These are phyloP conservation scores for Pseudanteris insignis DNA, from an alignment of 2,888 invertebrate species.

Conservation along the genomic window DNA sequence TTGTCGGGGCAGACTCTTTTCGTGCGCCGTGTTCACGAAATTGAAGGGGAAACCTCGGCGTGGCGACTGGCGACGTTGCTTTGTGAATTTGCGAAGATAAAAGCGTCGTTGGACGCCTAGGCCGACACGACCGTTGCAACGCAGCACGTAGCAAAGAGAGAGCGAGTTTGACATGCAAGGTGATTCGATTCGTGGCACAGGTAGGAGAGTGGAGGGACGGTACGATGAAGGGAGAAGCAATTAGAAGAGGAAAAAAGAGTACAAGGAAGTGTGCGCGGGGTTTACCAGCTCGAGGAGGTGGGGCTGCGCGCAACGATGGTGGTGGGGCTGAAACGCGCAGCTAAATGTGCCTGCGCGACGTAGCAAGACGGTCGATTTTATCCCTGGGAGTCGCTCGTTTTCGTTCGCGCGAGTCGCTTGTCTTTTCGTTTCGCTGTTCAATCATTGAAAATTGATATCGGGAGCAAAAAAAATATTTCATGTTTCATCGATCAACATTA, in stretches of 20 bases:
- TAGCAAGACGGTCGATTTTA: slow-evolving; percentile 22
- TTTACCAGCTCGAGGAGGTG: too few species aligned
- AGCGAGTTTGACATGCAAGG: slow-evolving; percentile 43
- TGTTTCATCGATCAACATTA: too few species aligned
- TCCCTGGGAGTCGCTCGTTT: slow-evolving; percentile 59
- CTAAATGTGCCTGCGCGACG: slow-evolving; percentile 2
- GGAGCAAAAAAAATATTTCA: too few species aligned
- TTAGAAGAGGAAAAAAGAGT: slow-evolving; percentile 25
- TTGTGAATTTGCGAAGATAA: slow-evolving; percentile 57
- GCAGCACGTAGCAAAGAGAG: slow-evolving; percentile 37
- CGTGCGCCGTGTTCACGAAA: slow-evolving; percentile 13
- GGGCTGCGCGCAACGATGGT: not conserved
- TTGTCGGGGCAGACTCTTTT: too few species aligned
- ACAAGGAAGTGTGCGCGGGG: slow-evolving; percentile 11
- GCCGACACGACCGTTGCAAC: slow-evolving; percentile 28
- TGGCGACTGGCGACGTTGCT: slow-evolving; percentile 45
- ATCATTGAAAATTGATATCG: not conserved
- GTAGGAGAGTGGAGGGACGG: slow-evolving; percentile 34
- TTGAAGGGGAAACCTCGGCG: slow-evolving; percentile 33
- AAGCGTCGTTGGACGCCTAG: slow-evolving; percentile 56
- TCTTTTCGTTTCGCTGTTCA: slow-evolving; percentile 25
- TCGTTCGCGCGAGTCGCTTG: slow-evolving; percentile 64
- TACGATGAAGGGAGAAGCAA: too few species aligned
- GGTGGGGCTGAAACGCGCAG: not conserved
- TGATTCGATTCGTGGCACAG: slow-evolving; percentile 43